A percentile compares a stretch with the other conserved stretches of the same genome.
Evolutionary conservation across 2,113 vertebrate species (phyloP).

Genomic region (Aegithalos caudatus): DNA sequence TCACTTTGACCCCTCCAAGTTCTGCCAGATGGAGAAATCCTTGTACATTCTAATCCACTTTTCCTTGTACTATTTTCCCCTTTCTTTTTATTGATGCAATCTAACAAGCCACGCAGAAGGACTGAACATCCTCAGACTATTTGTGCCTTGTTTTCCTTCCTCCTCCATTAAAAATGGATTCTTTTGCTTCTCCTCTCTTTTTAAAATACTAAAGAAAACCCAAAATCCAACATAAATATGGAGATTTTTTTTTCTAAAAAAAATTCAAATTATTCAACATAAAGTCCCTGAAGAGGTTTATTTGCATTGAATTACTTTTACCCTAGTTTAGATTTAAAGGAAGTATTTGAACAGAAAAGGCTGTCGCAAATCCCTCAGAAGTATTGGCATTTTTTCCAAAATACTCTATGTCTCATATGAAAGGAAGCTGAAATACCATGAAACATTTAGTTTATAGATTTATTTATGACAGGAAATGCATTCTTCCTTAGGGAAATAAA

Average conservation of each 20-base stretch:
- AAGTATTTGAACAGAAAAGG: neutral
- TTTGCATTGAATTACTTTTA: neutral
- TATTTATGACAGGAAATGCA: constrained; percentile 51
- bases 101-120: neutral
- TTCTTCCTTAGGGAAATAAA: constrained; percentile 38
- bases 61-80: neutral
- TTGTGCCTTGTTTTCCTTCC: neutral
- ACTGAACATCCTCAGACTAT: neutral
- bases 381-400: neutral
- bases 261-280: neutral
- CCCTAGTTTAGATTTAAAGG: neutral
- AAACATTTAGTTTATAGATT: constrained; percentile 24
- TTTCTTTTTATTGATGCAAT: neutral
- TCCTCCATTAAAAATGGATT: neutral
- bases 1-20: neutral
- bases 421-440: constrained; percentile 24
- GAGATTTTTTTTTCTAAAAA: neutral
- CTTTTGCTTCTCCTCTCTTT: neutral
- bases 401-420: neutral
- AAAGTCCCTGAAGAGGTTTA: neutral
- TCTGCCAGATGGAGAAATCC: neutral
- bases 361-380: neutral
- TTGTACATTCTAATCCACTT: neutral
- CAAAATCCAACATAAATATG: neutral
- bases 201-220: neutral